These are phyloP conservation scores for Pitta sordida DNA, from an alignment of 2,113 vertebrate genomes.

Conservation along the genomic window DNA sequence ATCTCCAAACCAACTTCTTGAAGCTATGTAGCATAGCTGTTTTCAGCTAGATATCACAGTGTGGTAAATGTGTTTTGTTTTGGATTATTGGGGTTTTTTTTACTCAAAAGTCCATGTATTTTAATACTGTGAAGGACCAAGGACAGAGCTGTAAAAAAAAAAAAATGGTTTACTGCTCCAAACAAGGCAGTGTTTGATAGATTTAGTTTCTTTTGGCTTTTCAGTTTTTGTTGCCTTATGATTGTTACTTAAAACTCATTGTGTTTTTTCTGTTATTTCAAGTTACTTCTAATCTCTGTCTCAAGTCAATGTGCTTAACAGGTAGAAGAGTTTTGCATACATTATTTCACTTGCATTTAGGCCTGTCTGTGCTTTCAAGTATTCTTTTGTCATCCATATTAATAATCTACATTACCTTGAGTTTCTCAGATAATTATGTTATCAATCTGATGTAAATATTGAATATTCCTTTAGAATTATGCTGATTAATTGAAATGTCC, in stretches of 20 bases:
- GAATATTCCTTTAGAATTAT: neutral
- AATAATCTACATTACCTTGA: neutral
- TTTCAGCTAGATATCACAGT: neutral
- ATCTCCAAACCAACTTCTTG: neutral
- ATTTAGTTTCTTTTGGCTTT: neutral
- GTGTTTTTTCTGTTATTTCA: neutral
- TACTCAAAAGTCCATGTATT: too few relatives aligned
- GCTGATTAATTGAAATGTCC: neutral
- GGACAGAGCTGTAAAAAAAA: neutral
- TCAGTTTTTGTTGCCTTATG: neutral
- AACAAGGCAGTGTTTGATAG: neutral
- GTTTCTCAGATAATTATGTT: neutral
- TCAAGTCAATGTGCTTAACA: conserved; percentile 13
- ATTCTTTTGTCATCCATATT: neutral
- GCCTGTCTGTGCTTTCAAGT: neutral
- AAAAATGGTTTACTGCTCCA: neutral
- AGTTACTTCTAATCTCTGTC: neutral
- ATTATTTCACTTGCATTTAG: neutral
- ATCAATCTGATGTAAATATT: neutral
- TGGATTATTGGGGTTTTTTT: too few relatives aligned
- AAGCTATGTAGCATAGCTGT: neutral
- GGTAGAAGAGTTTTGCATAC: neutral
- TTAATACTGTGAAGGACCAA: neutral
- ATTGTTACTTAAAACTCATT: neutral
- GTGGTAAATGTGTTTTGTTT: neutral